Evolutionary conservation across 2,888 invertebrate genomes (phyloP).

Genomic region (Shargacucullia verbasci): DNA sequence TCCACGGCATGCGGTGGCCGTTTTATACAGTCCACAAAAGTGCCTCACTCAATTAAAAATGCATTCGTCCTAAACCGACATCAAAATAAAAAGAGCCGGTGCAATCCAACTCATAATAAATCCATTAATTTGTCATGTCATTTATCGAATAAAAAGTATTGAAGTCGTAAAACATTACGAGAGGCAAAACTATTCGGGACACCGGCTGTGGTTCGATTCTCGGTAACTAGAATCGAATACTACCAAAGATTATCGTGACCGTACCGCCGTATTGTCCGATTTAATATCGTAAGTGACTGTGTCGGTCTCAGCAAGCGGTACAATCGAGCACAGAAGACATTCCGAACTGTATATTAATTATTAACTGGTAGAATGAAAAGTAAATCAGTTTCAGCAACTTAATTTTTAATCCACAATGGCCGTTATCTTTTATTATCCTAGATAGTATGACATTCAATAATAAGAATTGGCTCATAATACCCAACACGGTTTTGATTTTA

Average conservation of each 20-base stretch:
- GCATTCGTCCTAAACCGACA: constrained; percentile 87
- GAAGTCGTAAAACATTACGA: constrained; percentile 73
- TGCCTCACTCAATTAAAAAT: constrained; percentile 89
- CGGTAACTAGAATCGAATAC: constrained; percentile 81
- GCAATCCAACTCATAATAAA: constrained; percentile 87
- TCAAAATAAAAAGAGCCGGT: constrained; percentile 79
- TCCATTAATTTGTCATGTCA: constrained; percentile 89
- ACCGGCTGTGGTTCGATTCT: constrained; percentile 69
- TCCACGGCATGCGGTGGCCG: constrained; percentile 85
- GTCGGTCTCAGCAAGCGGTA: constrained; percentile 65
- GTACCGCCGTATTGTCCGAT: constrained; percentile 78
- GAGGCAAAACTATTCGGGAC: constrained; percentile 69
- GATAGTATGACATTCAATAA: constrained; percentile 44
- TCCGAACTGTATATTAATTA: constrained; percentile 13
- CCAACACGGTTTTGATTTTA: constrained; percentile 52
- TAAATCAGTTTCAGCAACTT: constrained; percentile 24
- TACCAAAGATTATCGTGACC: constrained; percentile 81
- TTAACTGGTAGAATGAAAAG: not conserved
- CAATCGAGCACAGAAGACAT: constrained; percentile 62
- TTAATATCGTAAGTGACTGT: constrained; percentile 82
- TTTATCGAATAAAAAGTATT: constrained; percentile 80
- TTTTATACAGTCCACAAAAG: constrained; percentile 88
- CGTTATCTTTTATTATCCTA: constrained; percentile 31
- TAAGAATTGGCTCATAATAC: constrained; percentile 31
- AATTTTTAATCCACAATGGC: constrained; percentile 26